Evolutionary conservation across 2,113 vertebrate species (phyloP).

Genomic region (Phocoena phocoena): DNA sequence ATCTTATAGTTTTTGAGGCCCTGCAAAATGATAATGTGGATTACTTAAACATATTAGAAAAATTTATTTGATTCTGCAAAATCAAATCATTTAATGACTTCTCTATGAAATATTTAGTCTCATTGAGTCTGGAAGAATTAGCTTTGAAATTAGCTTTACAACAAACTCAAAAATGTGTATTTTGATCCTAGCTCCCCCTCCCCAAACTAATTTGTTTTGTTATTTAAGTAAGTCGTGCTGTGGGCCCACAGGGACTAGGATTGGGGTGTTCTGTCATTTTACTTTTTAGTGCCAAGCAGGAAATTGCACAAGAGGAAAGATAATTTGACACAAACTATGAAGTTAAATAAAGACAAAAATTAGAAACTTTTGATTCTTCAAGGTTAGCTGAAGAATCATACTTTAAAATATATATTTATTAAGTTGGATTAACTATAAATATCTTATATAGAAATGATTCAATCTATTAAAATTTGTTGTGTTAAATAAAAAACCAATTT

Average conservation of each 20-base stretch:
- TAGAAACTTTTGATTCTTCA: constrained; percentile 11
- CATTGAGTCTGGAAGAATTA: background rate
- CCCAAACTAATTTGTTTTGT: background rate
- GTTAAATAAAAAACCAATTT: background rate
- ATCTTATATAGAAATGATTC: background rate
- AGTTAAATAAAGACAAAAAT: background rate
- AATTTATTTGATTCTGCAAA: background rate
- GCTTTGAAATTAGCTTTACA: background rate
- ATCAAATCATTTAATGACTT: background rate
- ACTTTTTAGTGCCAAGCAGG: background rate
- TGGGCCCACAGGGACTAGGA: background rate
- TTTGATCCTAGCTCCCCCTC: background rate
- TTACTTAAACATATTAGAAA: background rate
- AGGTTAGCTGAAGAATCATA: background rate
- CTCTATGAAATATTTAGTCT: background rate
- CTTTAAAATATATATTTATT: background rate
- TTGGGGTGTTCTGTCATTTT: background rate
- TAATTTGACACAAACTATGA: background rate
- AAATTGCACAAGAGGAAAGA: background rate
- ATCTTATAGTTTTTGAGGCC: background rate
- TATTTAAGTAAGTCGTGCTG: background rate
- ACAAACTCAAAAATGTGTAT: background rate
- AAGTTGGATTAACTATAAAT: background rate
- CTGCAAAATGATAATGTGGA: background rate
- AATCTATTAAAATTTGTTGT: background rate